phyloP scores from a whole-genome alignment of 2,888 invertebrate genomes.

The Nysson spinosus region DNA sequence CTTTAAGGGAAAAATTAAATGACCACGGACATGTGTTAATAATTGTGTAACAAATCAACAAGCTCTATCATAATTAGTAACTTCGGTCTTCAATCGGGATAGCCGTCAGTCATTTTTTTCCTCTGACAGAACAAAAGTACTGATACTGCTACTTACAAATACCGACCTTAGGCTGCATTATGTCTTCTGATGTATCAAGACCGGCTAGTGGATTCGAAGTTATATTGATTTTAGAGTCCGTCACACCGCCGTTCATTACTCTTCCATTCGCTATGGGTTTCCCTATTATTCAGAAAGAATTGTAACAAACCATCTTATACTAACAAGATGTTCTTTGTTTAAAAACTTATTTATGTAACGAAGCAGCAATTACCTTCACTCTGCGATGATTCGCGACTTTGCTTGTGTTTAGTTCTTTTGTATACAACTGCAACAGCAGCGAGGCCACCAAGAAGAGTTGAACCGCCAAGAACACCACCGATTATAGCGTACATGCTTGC shows the following conservation, averaged over 20 bases:
- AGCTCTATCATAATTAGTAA: not conserved
- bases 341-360: not conserved
- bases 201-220: slow-evolving; percentile 87
- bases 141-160: slow-evolving; percentile 57
- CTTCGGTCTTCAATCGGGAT: slow-evolving; percentile 3
- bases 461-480: slow-evolving; percentile 79
- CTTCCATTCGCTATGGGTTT: slow-evolving; percentile 75
- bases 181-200: slow-evolving; percentile 82
- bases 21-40: slow-evolving; percentile 15
- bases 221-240: slow-evolving; percentile 82
- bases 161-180: slow-evolving; percentile 76
- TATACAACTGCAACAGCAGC: slow-evolving; percentile 76
- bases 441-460: slow-evolving; percentile 77
- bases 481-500: slow-evolving; percentile 80
- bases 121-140: slow-evolving; percentile 42
- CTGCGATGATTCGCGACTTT: slow-evolving; percentile 74
- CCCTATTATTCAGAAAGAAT: slow-evolving; percentile 53
- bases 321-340: no score
- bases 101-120: slow-evolving; percentile 35
- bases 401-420: slow-evolving; percentile 78
- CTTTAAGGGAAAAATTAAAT: slow-evolving; percentile 34
- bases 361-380: slow-evolving; percentile 66
- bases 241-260: slow-evolving; percentile 75
- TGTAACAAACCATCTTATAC: slow-evolving; percentile 5
- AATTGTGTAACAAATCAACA: not conserved